These are phyloP conservation scores for Stercorarius parasiticus DNA, from an alignment of 2,113 vertebrate species.

Conservation along the genomic window DNA sequence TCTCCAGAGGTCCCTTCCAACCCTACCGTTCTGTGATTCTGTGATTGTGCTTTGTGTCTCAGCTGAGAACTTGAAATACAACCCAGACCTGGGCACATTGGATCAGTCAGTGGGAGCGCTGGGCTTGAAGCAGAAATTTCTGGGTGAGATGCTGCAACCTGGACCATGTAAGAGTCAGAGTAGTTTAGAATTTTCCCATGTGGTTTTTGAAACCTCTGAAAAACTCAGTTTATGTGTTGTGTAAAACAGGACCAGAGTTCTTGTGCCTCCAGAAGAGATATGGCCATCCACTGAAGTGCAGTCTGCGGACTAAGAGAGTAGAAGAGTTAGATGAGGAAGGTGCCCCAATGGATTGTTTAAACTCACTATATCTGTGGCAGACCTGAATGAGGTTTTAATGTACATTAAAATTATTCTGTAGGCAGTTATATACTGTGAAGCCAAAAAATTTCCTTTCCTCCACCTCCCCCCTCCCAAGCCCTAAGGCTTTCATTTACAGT, in stretches of 20 bases:
- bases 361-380: neutral
- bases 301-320: neutral
- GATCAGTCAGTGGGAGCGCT: neutral
- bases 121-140: neutral
- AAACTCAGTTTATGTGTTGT: neutral
- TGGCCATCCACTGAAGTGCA: neutral
- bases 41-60: neutral
- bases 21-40: too few relatives aligned
- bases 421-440: slow-evolving; percentile 21
- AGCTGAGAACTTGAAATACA: neutral
- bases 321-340: neutral
- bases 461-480: neutral
- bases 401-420: slow-evolving; percentile 3
- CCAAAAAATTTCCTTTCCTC: slow-evolving; percentile 47
- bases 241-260: neutral
- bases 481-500: slow-evolving; percentile 41
- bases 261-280: neutral
- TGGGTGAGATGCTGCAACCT: neutral
- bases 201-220: neutral
- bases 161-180: neutral
- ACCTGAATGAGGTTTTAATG: slow-evolving; percentile 29
- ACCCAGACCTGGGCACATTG: neutral
- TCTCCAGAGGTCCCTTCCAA: too few relatives aligned
- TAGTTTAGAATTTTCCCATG: neutral
- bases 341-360: neutral